Evolutionary conservation across 2,797 vertebrate species (phyloP), one percentile per base, ranked within the genome.

Genomic region (Pyrocephalus nanus): DNA sequence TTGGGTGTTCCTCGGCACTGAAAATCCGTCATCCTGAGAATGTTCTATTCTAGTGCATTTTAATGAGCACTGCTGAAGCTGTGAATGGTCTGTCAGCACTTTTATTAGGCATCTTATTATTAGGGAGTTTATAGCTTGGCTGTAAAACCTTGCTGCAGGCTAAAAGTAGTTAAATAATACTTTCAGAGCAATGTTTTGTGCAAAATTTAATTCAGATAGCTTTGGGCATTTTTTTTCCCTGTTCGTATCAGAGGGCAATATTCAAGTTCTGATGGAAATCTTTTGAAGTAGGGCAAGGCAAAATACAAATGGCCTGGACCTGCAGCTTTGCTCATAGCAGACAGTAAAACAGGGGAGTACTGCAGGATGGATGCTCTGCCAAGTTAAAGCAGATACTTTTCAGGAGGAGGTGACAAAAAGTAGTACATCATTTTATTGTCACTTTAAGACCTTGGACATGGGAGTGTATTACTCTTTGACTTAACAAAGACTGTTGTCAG

Each of bases 51-150:
- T 54, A 67, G 65, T 76, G 88, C 92, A 92, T 96, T 95, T 93
- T 92, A 96, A 94, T 93, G 83, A 95, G 91, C 27, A 0, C 88
- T 72, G 69, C 73, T 61, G 77, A 86, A 89, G 57, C 90, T 76
- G 45, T 74, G 90, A 92, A 94, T 50, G 66, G 92, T 85, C 85
- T 96, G 88, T 94, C 88, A 96, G 93, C 76, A 94, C 76, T 97
- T 96, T 75, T 82, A 77, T 86, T 95, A 91, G 90, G 88, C 84
- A 80, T 93, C 96, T 92, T 90, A 87, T 93, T 95, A 96, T 89
- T 86, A 81, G n/a, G 58, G 79, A 73, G 80, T 95, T 96, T 88
- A 95, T 92, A 88, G 82, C 76, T 92, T 93, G 87, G 43, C 51
- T 95, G 36, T 91, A 95, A 96, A 92, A 90, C 60, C 55, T 94